A percentile compares a stretch with the other conserved stretches of the same genome.
Conservation (phyloP, 2,888 invertebrate species). For the Eristalis tenax region DNA sequence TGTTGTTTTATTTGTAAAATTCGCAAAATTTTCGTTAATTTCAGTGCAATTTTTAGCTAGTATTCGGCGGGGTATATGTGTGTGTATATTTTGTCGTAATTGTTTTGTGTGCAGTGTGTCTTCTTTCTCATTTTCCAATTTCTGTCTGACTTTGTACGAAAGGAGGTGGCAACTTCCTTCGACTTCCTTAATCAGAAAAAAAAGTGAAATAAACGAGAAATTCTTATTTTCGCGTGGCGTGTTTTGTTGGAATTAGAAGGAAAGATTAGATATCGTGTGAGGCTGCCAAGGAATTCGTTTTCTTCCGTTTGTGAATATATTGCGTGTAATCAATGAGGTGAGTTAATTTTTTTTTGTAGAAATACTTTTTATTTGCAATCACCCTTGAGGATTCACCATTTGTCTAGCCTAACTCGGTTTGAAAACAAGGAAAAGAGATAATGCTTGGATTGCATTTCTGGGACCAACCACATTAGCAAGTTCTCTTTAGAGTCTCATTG, state of each 20-base stretch:
- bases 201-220: conserved; percentile 7
- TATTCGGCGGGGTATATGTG: conserved; percentile 2
- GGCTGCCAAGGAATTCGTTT: conserved; percentile 1
- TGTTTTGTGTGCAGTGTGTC: conserved; percentile 14
- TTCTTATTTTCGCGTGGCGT: conserved; percentile 33
- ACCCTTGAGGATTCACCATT: background rate
- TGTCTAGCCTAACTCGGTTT: conserved; percentile 1
- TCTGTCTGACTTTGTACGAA: background rate
- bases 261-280: conserved; percentile 2
- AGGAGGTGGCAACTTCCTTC: background rate
- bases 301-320: conserved; percentile 10
- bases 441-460: background rate
- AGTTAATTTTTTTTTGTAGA: conserved; percentile 13
- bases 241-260: conserved; percentile 4
- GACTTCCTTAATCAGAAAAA: conserved; percentile 14
- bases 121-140: background rate
- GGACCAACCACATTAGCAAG: background rate
- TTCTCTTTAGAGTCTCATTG: background rate
- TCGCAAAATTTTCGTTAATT: conserved; percentile 18
- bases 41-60: background rate
- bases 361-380: conserved; percentile 2
- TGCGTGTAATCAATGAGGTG: conserved; percentile 57
- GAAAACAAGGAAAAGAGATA: background rate
- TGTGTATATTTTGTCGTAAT: conserved; percentile 17
- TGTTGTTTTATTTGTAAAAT: conserved; percentile 13